Base-by-base conservation (phyloP, 2,888 invertebrate species). In the Mechanitis mazaeus region DNA sequence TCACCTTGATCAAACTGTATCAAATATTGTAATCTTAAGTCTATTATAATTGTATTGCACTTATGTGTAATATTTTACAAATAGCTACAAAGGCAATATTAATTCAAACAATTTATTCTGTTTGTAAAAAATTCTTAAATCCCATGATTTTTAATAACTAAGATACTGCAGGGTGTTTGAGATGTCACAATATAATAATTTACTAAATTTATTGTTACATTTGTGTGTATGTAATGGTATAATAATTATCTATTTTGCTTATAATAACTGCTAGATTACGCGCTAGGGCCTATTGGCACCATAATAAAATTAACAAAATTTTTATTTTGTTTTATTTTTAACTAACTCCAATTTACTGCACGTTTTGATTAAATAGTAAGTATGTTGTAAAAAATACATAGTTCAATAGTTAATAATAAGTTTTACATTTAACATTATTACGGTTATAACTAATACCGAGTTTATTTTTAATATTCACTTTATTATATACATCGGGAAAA, bases 241-340 rank as follows among this genome's bases (percentile, higher is more conserved):
- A 76, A 77, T 74, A 77, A 75, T 75, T 75, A 78, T 73, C 73
- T 73, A 68, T 64, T 69, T 78, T 81, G 82, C 84, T 83, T 83
- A 76, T 80, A 84, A 80, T 80, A 74, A 78, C 77, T 75, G 76
- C 77, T 83, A 83, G 81, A 73, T 76, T 70, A 65, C 75, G 77
- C 79, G 80, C 80, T 81, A 81, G 78, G 74, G 72, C 71, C 77
- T 75, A 72, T 72, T 66, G 72, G 67, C 74, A 75, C 77, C 54
- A 73, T 75, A 76, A 72, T 72, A 71, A 56, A 55, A 55, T 42
- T 55, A 38, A 55, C n/a, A 42, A n/a, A 56, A 56, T 45, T 45
- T 31, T 45, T 28, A 45, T 7, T 31, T 42, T 45, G 28, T 45
- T 45, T 42, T 56, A 28, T 3, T 50, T 50, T 28, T 6, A 6